These are phyloP conservation scores for Melieria crassipennis DNA, from an alignment of 2,888 invertebrate species.

Conservation along the genomic window DNA sequence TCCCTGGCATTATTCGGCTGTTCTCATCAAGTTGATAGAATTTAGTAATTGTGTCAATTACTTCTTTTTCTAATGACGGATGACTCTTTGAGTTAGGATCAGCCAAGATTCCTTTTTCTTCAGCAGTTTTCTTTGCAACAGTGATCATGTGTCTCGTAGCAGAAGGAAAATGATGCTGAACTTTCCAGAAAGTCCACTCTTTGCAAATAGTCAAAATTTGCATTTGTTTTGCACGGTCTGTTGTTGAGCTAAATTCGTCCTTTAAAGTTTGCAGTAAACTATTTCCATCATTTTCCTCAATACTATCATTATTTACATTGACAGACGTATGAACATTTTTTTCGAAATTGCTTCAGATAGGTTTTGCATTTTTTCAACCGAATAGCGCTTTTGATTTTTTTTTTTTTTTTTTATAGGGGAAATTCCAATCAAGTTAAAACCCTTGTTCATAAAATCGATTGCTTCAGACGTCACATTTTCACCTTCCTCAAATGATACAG, in stretches of 20 bases:
- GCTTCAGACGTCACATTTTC: background rate
- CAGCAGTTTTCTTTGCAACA: slow-evolving; percentile 7
- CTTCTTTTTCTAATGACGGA: slow-evolving; percentile 2
- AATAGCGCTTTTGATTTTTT: background rate
- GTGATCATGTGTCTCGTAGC: slow-evolving; percentile 14
- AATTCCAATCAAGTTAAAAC: background rate
- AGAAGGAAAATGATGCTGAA: background rate
- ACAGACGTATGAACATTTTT: background rate
- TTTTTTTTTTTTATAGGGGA: slow-evolving; percentile 4
- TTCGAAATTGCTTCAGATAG: background rate
- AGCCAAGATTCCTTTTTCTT: slow-evolving; percentile 19
- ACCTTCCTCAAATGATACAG: background rate
- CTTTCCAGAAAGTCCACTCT: slow-evolving; percentile 10
- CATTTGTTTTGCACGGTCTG: background rate
- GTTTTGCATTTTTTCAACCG: background rate
- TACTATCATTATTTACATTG: background rate
- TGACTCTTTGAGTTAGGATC: background rate
- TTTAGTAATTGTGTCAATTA: background rate
- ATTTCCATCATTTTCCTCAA: slow-evolving; percentile 6
- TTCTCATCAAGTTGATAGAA: slow-evolving; percentile 12
- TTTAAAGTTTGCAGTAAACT: background rate
- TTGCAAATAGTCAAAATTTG: slow-evolving; percentile 12
- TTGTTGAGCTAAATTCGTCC: background rate
- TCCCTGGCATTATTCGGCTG: slow-evolving; percentile 9
- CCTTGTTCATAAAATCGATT: background rate